Evolutionary conservation across 2,888 invertebrate genomes (phyloP).

Genomic region (Chironomus riparius): DNA sequence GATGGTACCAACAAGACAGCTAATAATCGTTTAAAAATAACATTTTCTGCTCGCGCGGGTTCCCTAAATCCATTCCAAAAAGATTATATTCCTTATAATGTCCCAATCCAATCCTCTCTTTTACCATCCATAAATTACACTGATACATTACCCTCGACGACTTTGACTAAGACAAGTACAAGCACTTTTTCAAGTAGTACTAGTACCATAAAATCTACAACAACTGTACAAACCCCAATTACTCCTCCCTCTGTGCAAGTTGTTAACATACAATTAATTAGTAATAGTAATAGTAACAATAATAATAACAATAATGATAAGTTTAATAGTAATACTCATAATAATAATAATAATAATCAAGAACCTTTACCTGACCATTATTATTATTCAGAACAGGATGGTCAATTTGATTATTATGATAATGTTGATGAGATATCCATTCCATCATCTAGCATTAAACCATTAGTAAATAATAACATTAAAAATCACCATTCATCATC

Average conservation of each 20-base stretch:
- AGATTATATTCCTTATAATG: not conserved
- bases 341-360: not conserved
- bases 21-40: slow-evolving; percentile 33
- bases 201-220: not conserved
- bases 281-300: too few relatives aligned
- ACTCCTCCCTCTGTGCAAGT: not conserved
- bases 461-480: slow-evolving; percentile 40
- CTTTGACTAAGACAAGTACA: slow-evolving; percentile 10
- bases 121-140: slow-evolving; percentile 33
- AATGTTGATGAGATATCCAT: slow-evolving; percentile 17
- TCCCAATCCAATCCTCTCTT: slow-evolving; percentile 29
- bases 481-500: slow-evolving; percentile 37
- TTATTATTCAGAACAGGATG: slow-evolving; percentile 6
- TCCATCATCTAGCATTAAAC: slow-evolving; percentile 34
- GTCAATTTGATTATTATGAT: slow-evolving; percentile 2
- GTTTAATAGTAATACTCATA: not conserved
- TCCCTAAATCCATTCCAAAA: slow-evolving; percentile 17
- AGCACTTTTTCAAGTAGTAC: not conserved
- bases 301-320: not conserved
- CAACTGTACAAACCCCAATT: not conserved
- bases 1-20: slow-evolving; percentile 31
- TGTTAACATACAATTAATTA: not conserved
- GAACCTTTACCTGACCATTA: slow-evolving; percentile 3
- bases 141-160: slow-evolving; percentile 7
- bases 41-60: slow-evolving; percentile 37